A percentile compares a stretch with the other conserved stretches of the same genome.
These are phyloP conservation scores for Chiloscyllium plagiosum DNA, from an alignment of 2,113 vertebrate genomes.

Conservation along the genomic window DNA sequence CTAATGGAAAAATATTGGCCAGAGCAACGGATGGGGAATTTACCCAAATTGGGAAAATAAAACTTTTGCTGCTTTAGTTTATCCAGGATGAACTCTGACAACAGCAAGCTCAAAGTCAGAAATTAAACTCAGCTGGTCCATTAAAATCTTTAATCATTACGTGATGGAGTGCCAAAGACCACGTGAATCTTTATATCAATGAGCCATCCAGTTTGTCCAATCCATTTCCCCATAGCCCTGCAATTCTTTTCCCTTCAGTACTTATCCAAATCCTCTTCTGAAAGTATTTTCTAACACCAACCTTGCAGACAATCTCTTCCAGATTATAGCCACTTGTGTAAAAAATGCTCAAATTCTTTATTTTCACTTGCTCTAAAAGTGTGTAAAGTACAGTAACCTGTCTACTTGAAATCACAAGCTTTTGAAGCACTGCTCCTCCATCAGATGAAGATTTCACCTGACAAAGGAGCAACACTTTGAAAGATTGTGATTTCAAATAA, in stretches of 20 bases:
- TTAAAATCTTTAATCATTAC: not conserved
- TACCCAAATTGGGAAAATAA: not conserved
- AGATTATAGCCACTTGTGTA: not conserved
- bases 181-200: too few relatives aligned
- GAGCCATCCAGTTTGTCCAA: not conserved
- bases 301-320: not conserved
- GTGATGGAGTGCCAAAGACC: not conserved
- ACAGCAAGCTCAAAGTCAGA: not conserved
- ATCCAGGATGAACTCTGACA: not conserved
- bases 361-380: not conserved
- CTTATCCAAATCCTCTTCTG: not conserved
- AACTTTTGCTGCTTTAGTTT: not conserved
- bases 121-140: not conserved
- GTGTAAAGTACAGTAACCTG: not conserved
- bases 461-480: too few relatives aligned
- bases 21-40: not conserved
- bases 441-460: too few relatives aligned
- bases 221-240: not conserved
- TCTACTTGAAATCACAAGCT: too few relatives aligned
- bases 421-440: too few relatives aligned
- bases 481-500: too few relatives aligned
- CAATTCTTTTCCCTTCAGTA: not conserved
- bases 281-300: not conserved
- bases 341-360: not conserved
- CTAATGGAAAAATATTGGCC: too few relatives aligned